These are phyloP conservation scores for Scaptomyza montana DNA, from an alignment of 1,140 invertebrate genomes.

Conservation along the genomic window DNA sequence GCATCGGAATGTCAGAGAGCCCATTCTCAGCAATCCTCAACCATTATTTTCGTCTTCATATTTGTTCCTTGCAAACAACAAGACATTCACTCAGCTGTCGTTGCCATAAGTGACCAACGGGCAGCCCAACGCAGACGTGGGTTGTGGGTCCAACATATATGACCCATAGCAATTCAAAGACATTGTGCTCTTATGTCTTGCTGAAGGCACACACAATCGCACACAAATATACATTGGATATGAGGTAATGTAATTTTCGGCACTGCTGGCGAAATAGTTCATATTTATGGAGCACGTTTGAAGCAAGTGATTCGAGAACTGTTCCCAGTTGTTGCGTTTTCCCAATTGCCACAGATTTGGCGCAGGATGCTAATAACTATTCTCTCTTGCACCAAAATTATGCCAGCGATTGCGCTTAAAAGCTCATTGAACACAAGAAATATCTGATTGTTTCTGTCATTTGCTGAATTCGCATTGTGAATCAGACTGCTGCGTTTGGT, in stretches of 20 bases:
- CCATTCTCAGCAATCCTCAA: neutral
- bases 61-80: slow-evolving; percentile 16
- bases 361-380: slow-evolving; percentile 52
- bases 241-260: slow-evolving; percentile 25
- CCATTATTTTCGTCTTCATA: neutral
- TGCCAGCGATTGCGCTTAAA: slow-evolving; percentile 32
- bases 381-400: slow-evolving; percentile 23
- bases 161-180: slow-evolving; percentile 13
- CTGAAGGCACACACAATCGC: neutral
- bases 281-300: slow-evolving; percentile 66
- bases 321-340: slow-evolving; percentile 42
- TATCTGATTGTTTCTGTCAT: slow-evolving; percentile 4
- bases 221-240: slow-evolving; percentile 1
- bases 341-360: slow-evolving; percentile 60
- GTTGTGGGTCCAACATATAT: neutral
- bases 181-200: slow-evolving; percentile 27
- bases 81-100: slow-evolving; percentile 39
- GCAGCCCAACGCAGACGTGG: neutral
- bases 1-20: slow-evolving; percentile 18
- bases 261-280: slow-evolving; percentile 44
- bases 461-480: neutral
- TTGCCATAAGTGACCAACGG: slow-evolving; percentile 42
- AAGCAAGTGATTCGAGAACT: slow-evolving; percentile 38
- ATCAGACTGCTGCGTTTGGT: slow-evolving; percentile 21
- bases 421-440: slow-evolving; percentile 39